A percentile compares a stretch with the other conserved stretches of the same genome.
Evolutionary conservation across 1,140 invertebrate species (phyloP).

Genomic region (Hylaeus anthracinus): DNA sequence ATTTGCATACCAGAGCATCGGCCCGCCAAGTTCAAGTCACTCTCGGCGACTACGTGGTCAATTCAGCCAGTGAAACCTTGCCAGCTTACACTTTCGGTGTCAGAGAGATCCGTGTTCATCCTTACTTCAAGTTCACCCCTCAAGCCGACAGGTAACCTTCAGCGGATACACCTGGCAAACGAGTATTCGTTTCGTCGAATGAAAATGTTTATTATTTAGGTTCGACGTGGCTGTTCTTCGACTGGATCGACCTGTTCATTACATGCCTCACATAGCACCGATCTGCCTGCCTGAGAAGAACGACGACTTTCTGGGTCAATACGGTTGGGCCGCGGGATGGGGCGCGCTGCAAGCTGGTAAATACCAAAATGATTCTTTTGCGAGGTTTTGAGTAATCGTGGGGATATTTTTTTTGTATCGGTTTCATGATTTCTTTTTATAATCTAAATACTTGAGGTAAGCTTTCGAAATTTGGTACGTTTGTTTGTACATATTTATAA

Average conservation of each 20-base stretch:
- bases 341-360: constrained; percentile 91
- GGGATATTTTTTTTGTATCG: too few relatives aligned
- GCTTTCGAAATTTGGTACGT: too few relatives aligned
- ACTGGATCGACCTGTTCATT: constrained; percentile 92
- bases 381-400: neutral
- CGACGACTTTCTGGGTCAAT: constrained; percentile 93
- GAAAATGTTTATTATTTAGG: constrained; percentile 70
- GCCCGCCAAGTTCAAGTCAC: constrained; percentile 95
- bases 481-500: too few relatives aligned
- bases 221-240: constrained; percentile 96
- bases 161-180: neutral
- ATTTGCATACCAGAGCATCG: constrained; percentile 83
- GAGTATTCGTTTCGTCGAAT: neutral
- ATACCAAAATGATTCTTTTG: neutral
- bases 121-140: constrained; percentile 97
- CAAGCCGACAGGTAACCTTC: constrained; percentile 85
- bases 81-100: constrained; percentile 96
- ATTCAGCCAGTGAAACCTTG: constrained; percentile 93
- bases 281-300: constrained; percentile 96
- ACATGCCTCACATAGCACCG: constrained; percentile 95
- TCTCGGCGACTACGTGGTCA: constrained; percentile 96
- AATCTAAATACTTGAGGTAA: too few relatives aligned
- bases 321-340: constrained; percentile 96
- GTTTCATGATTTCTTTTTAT: too few relatives aligned
- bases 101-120: constrained; percentile 93